These are phyloP conservation scores for Darwinula stevensoni DNA, from an alignment of 2,888 invertebrate genomes.

Conservation along the genomic window DNA sequence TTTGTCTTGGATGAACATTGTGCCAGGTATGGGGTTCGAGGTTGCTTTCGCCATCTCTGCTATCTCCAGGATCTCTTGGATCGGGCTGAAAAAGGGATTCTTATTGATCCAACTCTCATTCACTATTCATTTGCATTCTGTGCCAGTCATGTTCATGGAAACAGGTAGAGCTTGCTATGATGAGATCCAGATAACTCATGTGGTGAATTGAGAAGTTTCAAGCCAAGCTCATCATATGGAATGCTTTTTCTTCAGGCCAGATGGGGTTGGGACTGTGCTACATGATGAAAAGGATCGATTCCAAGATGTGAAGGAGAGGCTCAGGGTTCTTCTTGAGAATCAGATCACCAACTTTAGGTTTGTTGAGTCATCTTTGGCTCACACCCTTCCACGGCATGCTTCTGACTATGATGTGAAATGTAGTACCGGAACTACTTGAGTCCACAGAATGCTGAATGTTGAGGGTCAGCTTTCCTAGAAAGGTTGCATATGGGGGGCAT, in stretches of 20 bases:
- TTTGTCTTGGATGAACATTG: constrained; percentile 96
- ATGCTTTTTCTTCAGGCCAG: constrained; percentile 36
- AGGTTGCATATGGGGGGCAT: too few species aligned
- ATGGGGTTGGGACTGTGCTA: constrained; percentile 94
- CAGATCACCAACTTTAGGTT: constrained; percentile 97
- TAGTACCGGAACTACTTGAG: too few species aligned
- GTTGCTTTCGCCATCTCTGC: constrained; percentile 84
- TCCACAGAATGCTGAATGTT: constrained; percentile 1
- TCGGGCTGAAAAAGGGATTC: constrained; percentile 67
- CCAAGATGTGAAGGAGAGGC: constrained; percentile 80
- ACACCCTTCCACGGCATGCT: too few species aligned
- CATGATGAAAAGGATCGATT: constrained; percentile 94
- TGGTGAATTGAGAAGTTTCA: too few species aligned
- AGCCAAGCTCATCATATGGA: too few species aligned
- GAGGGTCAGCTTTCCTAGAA: background rate
- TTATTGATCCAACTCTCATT: constrained; percentile 93
- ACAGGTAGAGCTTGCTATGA: constrained; percentile 36
- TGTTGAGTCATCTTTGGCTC: too few species aligned
- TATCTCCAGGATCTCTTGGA: constrained; percentile 84
- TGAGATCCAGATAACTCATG: too few species aligned
- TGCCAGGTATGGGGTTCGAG: constrained; percentile 83
- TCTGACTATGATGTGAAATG: too few species aligned
- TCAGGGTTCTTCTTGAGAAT: constrained; percentile 69
- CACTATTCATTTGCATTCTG: constrained; percentile 99
- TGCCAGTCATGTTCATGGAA: constrained; percentile 96